Evolutionary conservation across 2,113 vertebrate genomes (phyloP).

Genomic region (Mola mola): DNA sequence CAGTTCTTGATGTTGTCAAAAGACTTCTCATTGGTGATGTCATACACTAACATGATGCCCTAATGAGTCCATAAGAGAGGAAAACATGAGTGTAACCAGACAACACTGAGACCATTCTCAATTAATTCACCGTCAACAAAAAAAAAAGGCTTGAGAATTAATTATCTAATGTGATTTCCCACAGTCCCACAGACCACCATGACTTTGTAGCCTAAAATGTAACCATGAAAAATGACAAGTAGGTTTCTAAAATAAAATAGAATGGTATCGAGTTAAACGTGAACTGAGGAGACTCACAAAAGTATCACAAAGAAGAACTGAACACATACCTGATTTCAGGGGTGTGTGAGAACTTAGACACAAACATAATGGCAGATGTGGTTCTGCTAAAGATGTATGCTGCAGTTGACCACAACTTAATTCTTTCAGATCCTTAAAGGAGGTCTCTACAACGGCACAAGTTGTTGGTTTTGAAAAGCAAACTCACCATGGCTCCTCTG

Average conservation of each 20-base stretch:
- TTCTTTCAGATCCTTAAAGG: conserved; percentile 1
- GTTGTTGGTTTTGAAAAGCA: background rate
- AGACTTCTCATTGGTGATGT: conserved; percentile 97
- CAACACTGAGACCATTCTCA: background rate
- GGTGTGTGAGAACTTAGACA: no score
- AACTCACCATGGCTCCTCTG: conserved; percentile 93
- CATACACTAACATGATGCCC: conserved; percentile 97
- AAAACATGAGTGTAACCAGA: background rate
- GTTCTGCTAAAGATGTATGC: background rate
- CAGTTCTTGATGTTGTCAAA: conserved; percentile 99
- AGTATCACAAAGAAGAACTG: background rate
- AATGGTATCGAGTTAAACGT: conserved; percentile 29
- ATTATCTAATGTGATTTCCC: background rate
- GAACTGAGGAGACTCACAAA: conserved; percentile 16
- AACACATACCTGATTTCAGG: background rate
- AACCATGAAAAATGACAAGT: background rate
- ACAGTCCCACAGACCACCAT: background rate
- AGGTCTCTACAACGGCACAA: background rate
- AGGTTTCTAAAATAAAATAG: background rate
- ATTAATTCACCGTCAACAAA: no score
- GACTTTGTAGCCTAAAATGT: conserved; percentile 4
- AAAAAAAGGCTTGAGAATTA: background rate
- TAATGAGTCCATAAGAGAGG: conserved; percentile 47
- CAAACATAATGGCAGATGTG: conserved; percentile 30
- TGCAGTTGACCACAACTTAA: background rate